These are phyloP conservation scores for Melikaiella ostensackeni DNA, from an alignment of 2,888 invertebrate genomes.

Conservation along the genomic window DNA sequence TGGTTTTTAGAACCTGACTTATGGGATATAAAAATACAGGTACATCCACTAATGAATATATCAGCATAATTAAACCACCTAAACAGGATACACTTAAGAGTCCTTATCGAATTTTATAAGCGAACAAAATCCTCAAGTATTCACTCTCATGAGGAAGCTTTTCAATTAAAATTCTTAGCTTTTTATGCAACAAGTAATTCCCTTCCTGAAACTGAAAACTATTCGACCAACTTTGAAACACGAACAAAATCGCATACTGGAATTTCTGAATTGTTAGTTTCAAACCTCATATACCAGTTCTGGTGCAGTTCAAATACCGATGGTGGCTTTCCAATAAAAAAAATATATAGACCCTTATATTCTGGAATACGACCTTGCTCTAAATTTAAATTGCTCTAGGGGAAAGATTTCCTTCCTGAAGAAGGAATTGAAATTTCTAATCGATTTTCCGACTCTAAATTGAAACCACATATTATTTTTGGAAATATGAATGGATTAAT, in stretches of 20 bases:
- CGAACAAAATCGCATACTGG: neutral
- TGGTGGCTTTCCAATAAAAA: neutral
- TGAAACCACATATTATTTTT: too few relatives aligned
- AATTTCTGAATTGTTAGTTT: neutral
- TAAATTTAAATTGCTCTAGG: neutral
- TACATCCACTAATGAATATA: neutral
- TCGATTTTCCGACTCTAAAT: neutral
- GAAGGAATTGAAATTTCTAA: neutral
- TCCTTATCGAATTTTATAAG: too few relatives aligned
- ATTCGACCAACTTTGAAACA: neutral
- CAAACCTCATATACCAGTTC: neutral
- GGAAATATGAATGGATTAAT: too few relatives aligned
- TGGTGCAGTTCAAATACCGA: neutral
- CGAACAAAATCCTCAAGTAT: neutral
- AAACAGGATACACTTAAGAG: neutral
- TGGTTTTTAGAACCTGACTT: neutral
- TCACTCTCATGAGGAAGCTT: neutral
- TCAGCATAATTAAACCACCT: neutral
- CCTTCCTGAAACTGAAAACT: neutral
- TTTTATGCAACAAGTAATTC: neutral
- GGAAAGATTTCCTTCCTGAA: neutral
- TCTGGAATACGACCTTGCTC: neutral
- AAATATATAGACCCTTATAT: neutral
- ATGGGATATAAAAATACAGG: neutral
- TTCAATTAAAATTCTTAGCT: neutral